Base-by-base conservation (phyloP, 2,113 vertebrate species). In the Tamias sibiricus region DNA sequence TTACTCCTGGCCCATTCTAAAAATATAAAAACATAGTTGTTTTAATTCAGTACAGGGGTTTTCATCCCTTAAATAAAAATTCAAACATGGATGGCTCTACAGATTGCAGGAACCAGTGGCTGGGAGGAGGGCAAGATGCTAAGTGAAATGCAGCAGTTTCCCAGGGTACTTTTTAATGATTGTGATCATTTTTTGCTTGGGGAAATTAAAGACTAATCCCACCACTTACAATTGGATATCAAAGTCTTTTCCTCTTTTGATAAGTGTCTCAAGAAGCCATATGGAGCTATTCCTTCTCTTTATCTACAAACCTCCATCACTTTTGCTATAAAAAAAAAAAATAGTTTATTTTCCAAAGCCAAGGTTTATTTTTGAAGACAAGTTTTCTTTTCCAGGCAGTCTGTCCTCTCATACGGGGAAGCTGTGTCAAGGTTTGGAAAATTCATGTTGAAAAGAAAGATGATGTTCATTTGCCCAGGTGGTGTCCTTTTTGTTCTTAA, bases 181-280 rank as follows among this genome's bases (percentile, higher is more conserved):
- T 10, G 6, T 82, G 59, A 75, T 89, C 79, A 79, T 76, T 96
- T 95, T 95, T 68, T 87, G 80, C 57, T 42, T 91, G 44, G 16
- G 68, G 66, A 96, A 95, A 92, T 57, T 66, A 90, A 96, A 96
- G 42, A 30, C 49, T 87, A 87, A 80, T 69, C 81, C 47, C 76
- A 49, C 66, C 30, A 74, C 40, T 95, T 81, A 66, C 57, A 59
- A 44, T 59, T 37, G 16, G 8, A 94, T 62, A 84, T 40, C 72
- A 64, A 85, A 96, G 82, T 57, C 47, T 64, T 85, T 88, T 87
- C 59, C 54, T 90, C 57, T 90, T 94, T 30, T 57, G 40, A 24
- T 57, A 84, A 90, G 14, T 92, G 42, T 82, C 57, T 96, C 28
- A 69, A 91, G 40, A 42, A n/a, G 66, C 54, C 47, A 0, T 26